Evolutionary conservation across 2,888 invertebrate species (phyloP).

Genomic region (Drosophila neonasuta): DNA sequence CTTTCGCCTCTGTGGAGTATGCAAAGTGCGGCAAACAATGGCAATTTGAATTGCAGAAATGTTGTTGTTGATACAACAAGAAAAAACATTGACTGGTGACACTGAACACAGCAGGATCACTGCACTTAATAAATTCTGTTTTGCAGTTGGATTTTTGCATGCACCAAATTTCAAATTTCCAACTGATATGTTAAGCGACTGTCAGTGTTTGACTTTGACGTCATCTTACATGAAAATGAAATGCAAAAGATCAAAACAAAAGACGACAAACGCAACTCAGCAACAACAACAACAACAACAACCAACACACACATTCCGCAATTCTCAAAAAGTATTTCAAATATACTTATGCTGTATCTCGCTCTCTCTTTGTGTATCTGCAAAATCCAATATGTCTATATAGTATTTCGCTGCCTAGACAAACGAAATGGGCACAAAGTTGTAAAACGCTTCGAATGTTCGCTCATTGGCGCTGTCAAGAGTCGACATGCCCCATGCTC

Average conservation of each 20-base stretch:
- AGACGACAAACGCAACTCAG: slow-evolving; percentile 24
- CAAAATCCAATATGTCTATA: slow-evolving; percentile 76
- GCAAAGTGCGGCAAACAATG: slow-evolving; percentile 73
- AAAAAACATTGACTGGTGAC: slow-evolving; percentile 12
- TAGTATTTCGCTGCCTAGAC: slow-evolving; percentile 68
- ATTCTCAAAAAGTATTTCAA: slow-evolving; percentile 38
- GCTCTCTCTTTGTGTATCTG: slow-evolving; percentile 7
- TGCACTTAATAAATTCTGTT: slow-evolving; percentile 80
- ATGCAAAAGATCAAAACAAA: slow-evolving; percentile 72
- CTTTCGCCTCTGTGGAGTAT: slow-evolving; percentile 39
- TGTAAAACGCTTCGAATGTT: slow-evolving; percentile 81
- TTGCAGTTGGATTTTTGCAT: slow-evolving; percentile 68
- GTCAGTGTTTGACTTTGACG: slow-evolving; percentile 76
- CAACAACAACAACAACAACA: too few relatives aligned
- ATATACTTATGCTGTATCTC: slow-evolving; percentile 15
- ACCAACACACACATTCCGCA: slow-evolving; percentile 14
- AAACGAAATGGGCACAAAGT: slow-evolving; percentile 80
- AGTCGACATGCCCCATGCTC: slow-evolving; percentile 50
- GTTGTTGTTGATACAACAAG: neutral
- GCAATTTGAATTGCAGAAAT: slow-evolving; percentile 81
- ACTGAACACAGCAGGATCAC: slow-evolving; percentile 21
- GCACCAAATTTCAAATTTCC: slow-evolving; percentile 62
- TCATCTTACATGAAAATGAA: slow-evolving; percentile 74
- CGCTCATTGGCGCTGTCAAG: slow-evolving; percentile 82
- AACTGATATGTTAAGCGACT: slow-evolving; percentile 81